Evolutionary conservation across 1,140 invertebrate genomes (phyloP).

Genomic region (Drosophila nasuta): DNA sequence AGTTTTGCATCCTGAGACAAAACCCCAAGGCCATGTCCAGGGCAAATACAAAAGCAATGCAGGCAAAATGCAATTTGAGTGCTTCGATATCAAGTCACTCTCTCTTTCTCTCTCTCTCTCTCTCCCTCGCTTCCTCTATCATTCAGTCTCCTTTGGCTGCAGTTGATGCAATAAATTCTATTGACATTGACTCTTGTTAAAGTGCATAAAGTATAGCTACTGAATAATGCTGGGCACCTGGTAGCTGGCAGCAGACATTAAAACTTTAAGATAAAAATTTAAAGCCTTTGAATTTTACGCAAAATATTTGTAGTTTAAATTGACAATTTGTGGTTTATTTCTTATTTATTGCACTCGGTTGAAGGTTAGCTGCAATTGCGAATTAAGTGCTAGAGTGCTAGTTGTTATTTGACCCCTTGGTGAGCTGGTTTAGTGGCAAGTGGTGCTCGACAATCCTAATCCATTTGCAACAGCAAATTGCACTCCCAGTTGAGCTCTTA

Average conservation of each 20-base stretch:
- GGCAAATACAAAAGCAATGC: conserved; percentile 21
- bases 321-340: neutral
- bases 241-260: conserved; percentile 32
- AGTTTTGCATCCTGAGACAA: conserved; percentile 36
- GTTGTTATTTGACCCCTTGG: conserved; percentile 27
- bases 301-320: neutral
- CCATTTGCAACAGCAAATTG: conserved; percentile 60
- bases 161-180: conserved; percentile 50
- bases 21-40: conserved; percentile 7
- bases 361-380: conserved; percentile 20
- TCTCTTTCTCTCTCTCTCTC: neutral
- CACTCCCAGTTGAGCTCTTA: conserved; percentile 51
- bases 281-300: neutral
- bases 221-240: conserved; percentile 58
- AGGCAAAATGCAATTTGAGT: conserved; percentile 51
- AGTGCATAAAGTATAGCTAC: conserved; percentile 26
- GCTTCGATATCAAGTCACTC: conserved; percentile 12
- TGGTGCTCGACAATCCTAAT: conserved; percentile 37
- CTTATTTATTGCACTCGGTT: neutral
- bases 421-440: conserved; percentile 34
- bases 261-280: conserved; percentile 21
- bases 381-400: conserved; percentile 45
- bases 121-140: neutral
- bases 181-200: conserved; percentile 45
- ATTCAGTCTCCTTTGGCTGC: neutral